Evolutionary conservation across 2,888 invertebrate genomes (phyloP).

Genomic region (Eledona agricola): DNA sequence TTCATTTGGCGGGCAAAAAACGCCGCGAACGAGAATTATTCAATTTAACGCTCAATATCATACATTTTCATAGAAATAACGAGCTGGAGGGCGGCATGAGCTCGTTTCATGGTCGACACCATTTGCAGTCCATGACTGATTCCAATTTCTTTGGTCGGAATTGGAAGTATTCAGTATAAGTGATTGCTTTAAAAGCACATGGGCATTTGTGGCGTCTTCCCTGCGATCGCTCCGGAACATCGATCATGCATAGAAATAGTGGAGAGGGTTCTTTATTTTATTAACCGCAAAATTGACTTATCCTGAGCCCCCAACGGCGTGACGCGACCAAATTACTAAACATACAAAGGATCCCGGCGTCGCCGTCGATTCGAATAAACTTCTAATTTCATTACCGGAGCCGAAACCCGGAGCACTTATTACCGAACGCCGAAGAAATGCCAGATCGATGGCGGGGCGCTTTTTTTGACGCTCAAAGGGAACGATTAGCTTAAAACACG

Average conservation of each 20-base stretch:
- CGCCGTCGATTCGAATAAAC: conserved; percentile 36
- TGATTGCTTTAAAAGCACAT: conserved; percentile 49
- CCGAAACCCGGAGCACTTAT: conserved; percentile 29
- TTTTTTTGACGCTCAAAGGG: background rate
- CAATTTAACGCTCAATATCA: background rate
- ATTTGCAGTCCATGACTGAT: conserved; percentile 45
- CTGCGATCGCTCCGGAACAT: conserved; percentile 42
- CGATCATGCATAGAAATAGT: conserved; percentile 51
- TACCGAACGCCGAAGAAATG: conserved; percentile 11
- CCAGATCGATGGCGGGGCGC: conserved; percentile 2
- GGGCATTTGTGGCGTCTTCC: conserved; percentile 39
- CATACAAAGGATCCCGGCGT: conserved; percentile 35
- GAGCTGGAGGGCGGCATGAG: conserved; percentile 2
- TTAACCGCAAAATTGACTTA: conserved; percentile 54
- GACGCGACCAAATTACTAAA: conserved; percentile 41
- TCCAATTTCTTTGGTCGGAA: conserved; percentile 45
- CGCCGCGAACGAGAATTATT: too few species aligned
- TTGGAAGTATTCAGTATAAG: conserved; percentile 49
- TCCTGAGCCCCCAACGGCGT: conserved; percentile 35
- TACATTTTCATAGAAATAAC: background rate
- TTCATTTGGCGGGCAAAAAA: too few species aligned
- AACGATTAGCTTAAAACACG: background rate
- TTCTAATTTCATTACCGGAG: conserved; percentile 34
- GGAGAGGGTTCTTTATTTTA: conserved; percentile 50
- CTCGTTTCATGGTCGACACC: conserved; percentile 5